Percentiles rank a stretch among this genome's conserved stretches.
Conservation (phyloP, 2,113 vertebrate genomes). For the Taxidea taxus region DNA sequence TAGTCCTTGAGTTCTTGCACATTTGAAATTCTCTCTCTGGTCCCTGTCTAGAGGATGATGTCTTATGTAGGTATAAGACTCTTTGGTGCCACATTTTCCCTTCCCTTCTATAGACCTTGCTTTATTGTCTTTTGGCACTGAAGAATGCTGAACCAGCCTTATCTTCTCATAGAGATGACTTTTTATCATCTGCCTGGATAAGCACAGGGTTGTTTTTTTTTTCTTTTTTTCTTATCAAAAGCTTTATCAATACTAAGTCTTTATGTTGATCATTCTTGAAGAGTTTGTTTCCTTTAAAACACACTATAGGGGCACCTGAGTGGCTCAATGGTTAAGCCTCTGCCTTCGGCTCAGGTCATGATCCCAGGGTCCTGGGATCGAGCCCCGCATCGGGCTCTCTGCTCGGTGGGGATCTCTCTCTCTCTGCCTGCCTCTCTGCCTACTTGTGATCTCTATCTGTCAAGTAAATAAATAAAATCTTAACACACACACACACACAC, state of each 20-base stretch:
- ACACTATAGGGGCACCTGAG: background rate
- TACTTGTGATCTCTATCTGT: no score
- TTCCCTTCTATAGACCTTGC: background rate
- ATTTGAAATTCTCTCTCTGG: background rate
- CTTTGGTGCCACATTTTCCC: background rate
- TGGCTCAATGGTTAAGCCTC: no score
- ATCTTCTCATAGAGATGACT: background rate
- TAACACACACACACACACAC: no score
- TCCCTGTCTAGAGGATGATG: background rate
- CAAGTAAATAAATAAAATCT: no score
- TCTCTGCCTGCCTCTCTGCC: no score
- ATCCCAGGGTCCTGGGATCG: no score
- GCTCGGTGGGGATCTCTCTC: no score
- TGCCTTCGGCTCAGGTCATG: no score
- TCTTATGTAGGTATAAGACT: background rate
- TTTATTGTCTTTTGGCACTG: background rate
- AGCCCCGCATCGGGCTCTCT: no score
- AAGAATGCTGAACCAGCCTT: background rate
- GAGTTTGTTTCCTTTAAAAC: conserved; percentile 31
- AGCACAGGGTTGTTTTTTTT: background rate
- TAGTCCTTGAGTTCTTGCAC: background rate
- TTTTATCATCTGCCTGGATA: background rate
- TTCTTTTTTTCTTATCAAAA: background rate
- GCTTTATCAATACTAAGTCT: background rate
- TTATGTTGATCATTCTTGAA: background rate